phyloP scores from a whole-genome alignment of 1,140 invertebrate species.

The Brachionus asplanchnoidis region DNA sequence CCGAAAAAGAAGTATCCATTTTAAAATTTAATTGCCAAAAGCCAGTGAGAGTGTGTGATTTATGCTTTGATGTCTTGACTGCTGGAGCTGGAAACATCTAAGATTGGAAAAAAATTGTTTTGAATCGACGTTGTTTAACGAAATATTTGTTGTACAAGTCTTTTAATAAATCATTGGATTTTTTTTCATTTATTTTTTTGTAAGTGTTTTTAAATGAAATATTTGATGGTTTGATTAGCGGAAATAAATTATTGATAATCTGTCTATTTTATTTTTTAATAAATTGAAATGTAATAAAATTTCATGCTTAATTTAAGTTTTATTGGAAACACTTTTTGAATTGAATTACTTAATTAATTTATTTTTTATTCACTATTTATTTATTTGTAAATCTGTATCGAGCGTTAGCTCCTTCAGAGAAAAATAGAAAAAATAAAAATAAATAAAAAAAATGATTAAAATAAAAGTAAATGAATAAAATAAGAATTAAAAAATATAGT shows the following conservation, averaged over 20 bases:
- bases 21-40: conserved; percentile 87
- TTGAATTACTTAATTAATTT: too few relatives aligned
- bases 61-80: conserved; percentile 75
- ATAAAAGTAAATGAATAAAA: too few relatives aligned
- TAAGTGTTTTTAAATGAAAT: neutral
- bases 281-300: too few relatives aligned
- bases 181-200: neutral
- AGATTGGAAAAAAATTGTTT: too few relatives aligned
- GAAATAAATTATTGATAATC: neutral
- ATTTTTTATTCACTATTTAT: too few relatives aligned
- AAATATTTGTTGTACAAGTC: neutral
- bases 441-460: too few relatives aligned
- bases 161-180: neutral
- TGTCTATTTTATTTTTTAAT: neutral
- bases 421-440: too few relatives aligned
- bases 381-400: too few relatives aligned
- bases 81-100: conserved; percentile 5
- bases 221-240: neutral
- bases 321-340: too few relatives aligned
- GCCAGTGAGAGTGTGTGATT: conserved; percentile 83
- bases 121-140: neutral
- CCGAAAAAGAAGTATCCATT: conserved; percentile 85
- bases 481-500: too few relatives aligned
- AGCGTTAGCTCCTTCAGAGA: too few relatives aligned
- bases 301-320: too few relatives aligned